Evolutionary conservation across 1,140 invertebrate genomes (phyloP), one percentile per base, ranked within the genome.

Genomic region (Drosophila lacertosa): DNA sequence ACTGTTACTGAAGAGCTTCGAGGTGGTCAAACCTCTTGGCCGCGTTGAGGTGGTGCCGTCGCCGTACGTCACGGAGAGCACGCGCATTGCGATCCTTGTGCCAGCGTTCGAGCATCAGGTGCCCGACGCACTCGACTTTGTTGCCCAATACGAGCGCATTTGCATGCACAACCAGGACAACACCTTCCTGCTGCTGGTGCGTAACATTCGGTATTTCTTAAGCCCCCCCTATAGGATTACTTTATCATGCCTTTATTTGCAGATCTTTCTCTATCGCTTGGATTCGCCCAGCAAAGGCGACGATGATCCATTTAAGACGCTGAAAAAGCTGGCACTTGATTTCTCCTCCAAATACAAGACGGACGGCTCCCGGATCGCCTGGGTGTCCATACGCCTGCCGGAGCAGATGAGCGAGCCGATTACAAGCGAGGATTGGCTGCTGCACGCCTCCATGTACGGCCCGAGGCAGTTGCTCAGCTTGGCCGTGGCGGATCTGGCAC

Each of bases 21-120:
- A 96, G 92, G 93, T 95, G 26, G 94, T 95, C 47, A 95, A 98
- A 75, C 95, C 96, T 1, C 91, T 98, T 42, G 96, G 96, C 18
- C 94, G 95, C 83, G 95, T 97, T 3, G 96, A 98, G 92, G 94
- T 98, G 37, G 93, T 98, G 6, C 94, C 96, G 3, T 95, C 97
- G 86, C 97, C 97, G 1, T 98, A 98, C 91, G 97, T 98, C 2
- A 98, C 96, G 0, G 97, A 98, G 93, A 97, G 95, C 86, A 94
- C 95, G 2, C 92, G 95, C 72, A 94, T 98, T 1, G 94, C 95
- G 73, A 92, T 98, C 54, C 89, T 98, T 63, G 80, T 98, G 29
- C 94, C 94, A 0, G 53, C 80, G 3, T 91, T 89, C 16, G 83
- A 90, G 60, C 90, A 92, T 81, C 91, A 91, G 73, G 65, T 84